Evolutionary conservation across 2,888 invertebrate genomes (phyloP).

Genomic region (Volucella inanis): DNA sequence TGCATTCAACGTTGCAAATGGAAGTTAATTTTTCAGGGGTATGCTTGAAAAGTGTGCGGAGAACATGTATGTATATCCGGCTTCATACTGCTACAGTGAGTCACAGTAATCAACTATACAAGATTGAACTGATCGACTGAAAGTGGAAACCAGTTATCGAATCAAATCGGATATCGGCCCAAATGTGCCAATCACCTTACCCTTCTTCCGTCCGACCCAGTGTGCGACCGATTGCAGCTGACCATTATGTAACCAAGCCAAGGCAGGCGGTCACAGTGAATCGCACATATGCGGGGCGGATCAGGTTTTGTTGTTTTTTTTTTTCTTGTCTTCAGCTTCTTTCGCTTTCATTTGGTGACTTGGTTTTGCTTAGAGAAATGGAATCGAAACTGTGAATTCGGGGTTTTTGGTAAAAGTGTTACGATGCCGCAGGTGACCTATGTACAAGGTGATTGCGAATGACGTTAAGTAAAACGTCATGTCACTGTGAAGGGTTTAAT

Average conservation of each 20-base stretch:
- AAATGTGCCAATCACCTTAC: slow-evolving; percentile 27
- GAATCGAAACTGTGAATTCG: slow-evolving; percentile 2
- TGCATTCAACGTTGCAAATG: slow-evolving; percentile 20
- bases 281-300: slow-evolving; percentile 45
- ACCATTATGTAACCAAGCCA: slow-evolving; percentile 57
- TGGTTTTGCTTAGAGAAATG: no score
- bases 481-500: slow-evolving; percentile 54
- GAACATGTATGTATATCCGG: slow-evolving; percentile 56
- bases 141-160: slow-evolving; percentile 63
- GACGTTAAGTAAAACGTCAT: slow-evolving; percentile 22
- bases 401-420: slow-evolving; percentile 51
- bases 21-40: slow-evolving; percentile 63
- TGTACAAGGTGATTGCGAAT: slow-evolving; percentile 51
- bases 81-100: slow-evolving; percentile 29
- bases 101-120: neutral
- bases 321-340: neutral
- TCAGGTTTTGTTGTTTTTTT: slow-evolving; percentile 37
- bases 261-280: slow-evolving; percentile 59
- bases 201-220: neutral
- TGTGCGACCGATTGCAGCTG: slow-evolving; percentile 60
- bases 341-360: no score
- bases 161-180: slow-evolving; percentile 67
- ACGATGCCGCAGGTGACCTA: slow-evolving; percentile 47
- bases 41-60: slow-evolving; percentile 43
- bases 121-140: slow-evolving; percentile 15